Conservation (phyloP, 1,140 invertebrate species). For the Stratiolaelaps scimitus region DNA sequence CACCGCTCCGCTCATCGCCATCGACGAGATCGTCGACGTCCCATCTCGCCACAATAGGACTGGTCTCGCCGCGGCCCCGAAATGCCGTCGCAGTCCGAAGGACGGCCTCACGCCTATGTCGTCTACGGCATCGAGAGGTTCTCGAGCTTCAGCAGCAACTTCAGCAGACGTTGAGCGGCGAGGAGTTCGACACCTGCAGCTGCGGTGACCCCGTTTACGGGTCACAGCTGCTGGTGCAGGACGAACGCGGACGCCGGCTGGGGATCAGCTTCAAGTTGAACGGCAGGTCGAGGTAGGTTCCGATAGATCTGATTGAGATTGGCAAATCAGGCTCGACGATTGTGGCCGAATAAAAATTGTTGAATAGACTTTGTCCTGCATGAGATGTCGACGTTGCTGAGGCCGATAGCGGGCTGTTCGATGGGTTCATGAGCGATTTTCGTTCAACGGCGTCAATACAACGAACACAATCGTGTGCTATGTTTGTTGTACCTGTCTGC, state of each 20-base stretch:
- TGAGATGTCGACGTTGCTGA: too few species aligned
- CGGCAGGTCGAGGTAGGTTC: conserved; percentile 19
- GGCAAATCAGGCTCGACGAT: too few species aligned
- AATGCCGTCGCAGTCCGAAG: conserved; percentile 12
- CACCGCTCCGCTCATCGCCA: neutral
- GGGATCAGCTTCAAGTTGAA: conserved; percentile 26
- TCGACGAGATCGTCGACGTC: neutral
- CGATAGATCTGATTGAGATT: too few species aligned
- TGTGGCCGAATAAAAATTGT: too few species aligned
- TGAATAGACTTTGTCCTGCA: too few species aligned
- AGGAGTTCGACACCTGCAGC: neutral
- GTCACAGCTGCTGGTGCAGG: too few species aligned
- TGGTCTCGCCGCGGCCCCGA: neutral
- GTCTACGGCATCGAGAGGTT: neutral
- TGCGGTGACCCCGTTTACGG: too few species aligned
- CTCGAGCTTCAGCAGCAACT: neutral
- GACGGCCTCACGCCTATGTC: conserved; percentile 7
- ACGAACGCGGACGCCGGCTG: neutral
- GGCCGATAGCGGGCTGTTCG: too few species aligned
- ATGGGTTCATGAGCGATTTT: too few species aligned
- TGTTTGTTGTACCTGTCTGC: too few species aligned
- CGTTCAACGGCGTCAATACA: too few species aligned
- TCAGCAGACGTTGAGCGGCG: conserved; percentile 9
- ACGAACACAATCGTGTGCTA: too few species aligned
- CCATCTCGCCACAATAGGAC: neutral